phyloP scores from a whole-genome alignment of 2,113 vertebrate species.

The Serinus canaria region DNA sequence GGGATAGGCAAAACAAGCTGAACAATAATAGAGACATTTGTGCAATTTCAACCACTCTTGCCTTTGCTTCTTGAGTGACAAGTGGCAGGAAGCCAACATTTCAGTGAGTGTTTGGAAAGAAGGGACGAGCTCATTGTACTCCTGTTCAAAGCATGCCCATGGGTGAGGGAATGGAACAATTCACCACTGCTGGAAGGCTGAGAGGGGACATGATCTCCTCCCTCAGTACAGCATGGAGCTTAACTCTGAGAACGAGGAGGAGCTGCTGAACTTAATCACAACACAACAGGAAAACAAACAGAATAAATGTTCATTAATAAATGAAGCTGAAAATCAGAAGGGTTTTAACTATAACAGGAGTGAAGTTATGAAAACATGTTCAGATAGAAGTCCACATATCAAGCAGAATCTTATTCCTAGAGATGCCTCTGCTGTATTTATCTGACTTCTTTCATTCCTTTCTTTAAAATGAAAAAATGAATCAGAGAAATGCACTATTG shows the following conservation, averaged over 20 bases:
- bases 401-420: background rate
- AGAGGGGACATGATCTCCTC: background rate
- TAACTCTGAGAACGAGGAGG: background rate
- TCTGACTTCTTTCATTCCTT: background rate
- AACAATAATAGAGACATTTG: constrained; percentile 18
- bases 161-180: background rate
- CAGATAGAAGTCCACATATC: background rate
- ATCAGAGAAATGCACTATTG: background rate
- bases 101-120: background rate
- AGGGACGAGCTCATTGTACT: background rate
- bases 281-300: background rate
- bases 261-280: background rate
- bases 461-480: background rate
- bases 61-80: constrained; percentile 8
- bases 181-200: background rate
- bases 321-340: background rate
- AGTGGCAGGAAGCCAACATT: constrained; percentile 27
- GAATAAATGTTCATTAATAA: background rate
- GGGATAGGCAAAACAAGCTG: background rate
- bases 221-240: background rate
- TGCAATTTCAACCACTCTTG: background rate
- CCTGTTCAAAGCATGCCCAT: background rate
- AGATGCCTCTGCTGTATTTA: background rate
- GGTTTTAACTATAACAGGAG: background rate
- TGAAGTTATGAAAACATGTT: background rate